Conservation (phyloP, 2,888 invertebrate species). For the Ennomos quercinarius region DNA sequence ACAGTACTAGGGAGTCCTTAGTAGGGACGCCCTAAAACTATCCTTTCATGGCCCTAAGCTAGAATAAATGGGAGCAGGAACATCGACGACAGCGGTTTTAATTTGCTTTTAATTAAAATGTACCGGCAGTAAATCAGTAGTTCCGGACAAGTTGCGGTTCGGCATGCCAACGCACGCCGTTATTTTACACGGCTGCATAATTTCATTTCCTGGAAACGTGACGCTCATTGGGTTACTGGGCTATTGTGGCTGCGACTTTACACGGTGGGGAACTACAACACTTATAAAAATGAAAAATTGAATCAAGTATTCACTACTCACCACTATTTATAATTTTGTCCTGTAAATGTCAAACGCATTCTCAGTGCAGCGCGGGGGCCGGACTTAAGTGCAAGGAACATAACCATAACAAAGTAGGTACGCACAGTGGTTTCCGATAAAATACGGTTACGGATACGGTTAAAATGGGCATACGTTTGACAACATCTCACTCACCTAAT, state of each 20-base stretch:
- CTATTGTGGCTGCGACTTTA: conserved; percentile 3
- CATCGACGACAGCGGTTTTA: conserved; percentile 54
- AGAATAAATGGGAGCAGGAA: conserved; percentile 4
- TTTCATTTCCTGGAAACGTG: conserved; percentile 25
- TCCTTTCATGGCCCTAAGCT: background rate
- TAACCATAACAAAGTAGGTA: too few relatives aligned
- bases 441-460: too few relatives aligned
- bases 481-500: too few relatives aligned
- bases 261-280: conserved; percentile 2
- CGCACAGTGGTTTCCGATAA: too few relatives aligned
- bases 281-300: background rate
- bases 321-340: too few relatives aligned
- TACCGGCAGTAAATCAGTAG: conserved; percentile 59
- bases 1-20: too few relatives aligned
- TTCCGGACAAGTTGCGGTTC: conserved; percentile 52
- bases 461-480: too few relatives aligned
- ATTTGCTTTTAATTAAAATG: conserved; percentile 66
- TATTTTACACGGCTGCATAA: conserved; percentile 43
- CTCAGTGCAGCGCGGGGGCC: too few relatives aligned
- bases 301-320: too few relatives aligned
- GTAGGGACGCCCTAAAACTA: too few relatives aligned
- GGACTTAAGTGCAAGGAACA: too few relatives aligned
- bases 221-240: conserved; percentile 17
- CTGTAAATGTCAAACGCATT: too few relatives aligned
- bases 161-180: conserved; percentile 42